Base-by-base conservation (phyloP, 2,888 invertebrate genomes). In the Leptura quadrifasciata region DNA sequence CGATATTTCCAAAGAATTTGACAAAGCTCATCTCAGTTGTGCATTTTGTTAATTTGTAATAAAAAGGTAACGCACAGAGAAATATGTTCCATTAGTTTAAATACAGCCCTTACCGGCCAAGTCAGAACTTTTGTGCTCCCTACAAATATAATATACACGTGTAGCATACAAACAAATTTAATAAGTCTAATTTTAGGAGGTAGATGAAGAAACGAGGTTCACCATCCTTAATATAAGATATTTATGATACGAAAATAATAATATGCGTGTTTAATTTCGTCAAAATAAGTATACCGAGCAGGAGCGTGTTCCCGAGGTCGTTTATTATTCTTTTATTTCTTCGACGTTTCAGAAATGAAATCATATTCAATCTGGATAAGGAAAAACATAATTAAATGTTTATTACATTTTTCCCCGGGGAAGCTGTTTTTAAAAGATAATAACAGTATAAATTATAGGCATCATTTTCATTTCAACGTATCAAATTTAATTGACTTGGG, bases 271-370 rank as follows among this genome's bases (percentile, higher is more conserved):
- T n/a, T 47, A 47, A 47, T 47, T 47, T 39, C 39, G 39, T 39
- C 39, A 39, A 39, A 39, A 15, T 15, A 39, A 47, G 27, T 31
- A 6, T 31, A 31, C 27, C 27, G 27, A 31, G 27, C 27, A 31
- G 47, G 47, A 47, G 47, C 47, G 47, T 47, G 47, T 47, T n/a
- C 47, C 17, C 47, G 15, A 47, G n/a, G 47, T 47, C n/a, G 47
- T 47, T 47, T n/a, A n/a, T 47, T 47, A 47, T 47, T 47, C 47
- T 47, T 47, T 47, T 47, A 47, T 47, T 47, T 47, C n/a, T 15
- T 47, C 47, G 47, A 47, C 47, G 15, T 47, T 47, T 47, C n/a
- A n/a, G 12, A 47, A 47, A 47, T n/a, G n/a, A 47, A 47, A 47
- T 47, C 47, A 47, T 47, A 47, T n/a, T 15, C n/a, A 47, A 47